phyloP scores from a whole-genome alignment of 2,888 invertebrate species.

The Metellina segmentata region DNA sequence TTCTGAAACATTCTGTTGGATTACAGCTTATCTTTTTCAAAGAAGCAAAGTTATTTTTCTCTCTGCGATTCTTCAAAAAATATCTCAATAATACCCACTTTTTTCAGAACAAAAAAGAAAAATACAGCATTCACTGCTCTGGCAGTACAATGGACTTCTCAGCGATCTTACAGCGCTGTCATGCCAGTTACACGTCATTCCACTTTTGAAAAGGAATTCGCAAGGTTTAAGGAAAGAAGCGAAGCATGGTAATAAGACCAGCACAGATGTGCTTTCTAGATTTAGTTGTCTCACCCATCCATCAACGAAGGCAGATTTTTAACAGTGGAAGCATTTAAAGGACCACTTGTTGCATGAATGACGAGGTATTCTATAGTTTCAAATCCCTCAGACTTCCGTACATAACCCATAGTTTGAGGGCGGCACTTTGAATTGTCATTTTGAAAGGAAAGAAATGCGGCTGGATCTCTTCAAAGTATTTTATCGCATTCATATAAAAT shows the following conservation, averaged over 20 bases:
- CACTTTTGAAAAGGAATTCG: conserved; percentile 22
- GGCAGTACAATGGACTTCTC: conserved; percentile 23
- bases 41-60: conserved; percentile 7
- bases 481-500: too few relatives aligned
- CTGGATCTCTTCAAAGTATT: background rate
- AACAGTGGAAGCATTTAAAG: conserved; percentile 15
- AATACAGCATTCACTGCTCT: background rate
- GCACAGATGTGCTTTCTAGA: background rate
- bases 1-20: background rate
- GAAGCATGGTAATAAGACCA: background rate
- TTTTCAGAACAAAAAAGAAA: background rate
- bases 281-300: conserved; percentile 23
- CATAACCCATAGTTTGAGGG: background rate
- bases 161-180: conserved; percentile 15
- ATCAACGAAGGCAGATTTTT: conserved; percentile 37
- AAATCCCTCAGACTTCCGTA: background rate
- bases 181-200: conserved; percentile 15
- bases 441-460: background rate
- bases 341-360: conserved; percentile 26
- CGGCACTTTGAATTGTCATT: background rate
- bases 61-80: conserved; percentile 4
- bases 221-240: conserved; percentile 25
- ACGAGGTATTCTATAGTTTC: conserved; percentile 12
- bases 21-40: background rate
- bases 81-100: background rate